Base-by-base conservation (phyloP, 2,888 invertebrate species). In the Pinctada fucata region DNA sequence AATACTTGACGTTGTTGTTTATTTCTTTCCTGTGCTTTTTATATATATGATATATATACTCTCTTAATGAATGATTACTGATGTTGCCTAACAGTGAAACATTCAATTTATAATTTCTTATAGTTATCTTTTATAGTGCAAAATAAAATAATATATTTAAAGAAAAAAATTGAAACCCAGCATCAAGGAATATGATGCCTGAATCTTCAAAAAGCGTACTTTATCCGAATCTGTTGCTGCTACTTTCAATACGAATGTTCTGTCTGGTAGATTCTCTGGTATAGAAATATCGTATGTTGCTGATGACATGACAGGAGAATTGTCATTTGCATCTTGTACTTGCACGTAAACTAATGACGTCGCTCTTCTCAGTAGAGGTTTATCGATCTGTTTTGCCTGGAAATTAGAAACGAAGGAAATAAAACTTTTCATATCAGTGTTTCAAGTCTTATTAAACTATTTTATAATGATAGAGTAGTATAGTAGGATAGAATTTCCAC, bases 281-380 rank as follows among this genome's bases (percentile, higher is more conserved):
- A 81, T 72, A 1, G 49, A n/a, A n/a, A 47, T 66, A 16, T 48
- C 50, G 58, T 78, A 81, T 8, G 1, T 3, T 31, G 45, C 4
- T 16, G 47, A 4, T 2, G 77, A 48, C 72, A 81, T 75, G 31
- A 69, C 75, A 3, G 81, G 81, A n/a, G 74, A 16, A 58, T 79
- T 77, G 48, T 79, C 79, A 75, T 81, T 76, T 2, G 66, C 50
- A 75, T 81, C 81, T 10, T 2, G n/a, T n/a, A 81, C 68, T n/a
- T n/a, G 67, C 13, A 81, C 51, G 8, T 72, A 45, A 16, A 81
- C 69, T 13, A 66, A 52, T 13, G 79, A 65, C 8, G 74, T 6
- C 52, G 71, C 78, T n/a, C 51, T 63, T n/a, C 81, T 52, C 5
- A 72, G 4, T 8, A 48, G 31, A 13, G 72, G 72, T 3, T 76